Base-by-base conservation (phyloP, 1,140 invertebrate genomes). In the Babylonia areolata region DNA sequence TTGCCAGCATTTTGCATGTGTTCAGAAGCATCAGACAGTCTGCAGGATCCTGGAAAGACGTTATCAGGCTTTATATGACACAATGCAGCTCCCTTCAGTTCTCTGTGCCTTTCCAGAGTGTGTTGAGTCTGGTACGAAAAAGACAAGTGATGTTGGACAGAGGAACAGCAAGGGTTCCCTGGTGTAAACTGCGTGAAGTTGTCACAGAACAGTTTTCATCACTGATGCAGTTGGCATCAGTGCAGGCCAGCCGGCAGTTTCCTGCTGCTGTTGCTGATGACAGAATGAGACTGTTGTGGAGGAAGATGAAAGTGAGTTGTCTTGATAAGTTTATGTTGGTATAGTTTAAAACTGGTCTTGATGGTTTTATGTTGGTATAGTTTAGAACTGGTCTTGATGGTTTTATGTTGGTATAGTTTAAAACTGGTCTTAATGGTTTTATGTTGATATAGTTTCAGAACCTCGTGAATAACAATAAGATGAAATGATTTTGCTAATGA, bases 121-220 rank as follows among this genome's bases (percentile, higher is more conserved):
- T 87, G 3, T 51, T 80, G 23, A 35, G 80, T 23, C 84, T 91
- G 33, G 84, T 91, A 28, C 54, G 82, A 23, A 89, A 88, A 83
- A 73, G 90, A 77, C 69, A 80, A 40, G 90, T 91, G 20, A 75
- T 39, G n/a, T 54, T 91, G 20, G n/a, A 88, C 9, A 84, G 77
- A 46, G 90, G 90, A 15, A 84, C 88, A 80, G 89, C 90, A 33
- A 42, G 69, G 33, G 87, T 91, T 33, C 87, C 87, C 1, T 88
- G 83, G 64, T 35, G 71, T 37, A 88, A 88, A 58, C 42, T 90
- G 23, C 46, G 81, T 78, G 84, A 88, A 40, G 75, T 91, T 28
- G 35, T 89, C 31, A 84, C 58, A 31, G 75, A 86, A 23, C 46
- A 88, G 37, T 91, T 89, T 77, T 75, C 77, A 39, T 51, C 84